Evolutionary conservation across 2,888 invertebrate genomes (phyloP).

Genomic region (Napeogenes inachia): DNA sequence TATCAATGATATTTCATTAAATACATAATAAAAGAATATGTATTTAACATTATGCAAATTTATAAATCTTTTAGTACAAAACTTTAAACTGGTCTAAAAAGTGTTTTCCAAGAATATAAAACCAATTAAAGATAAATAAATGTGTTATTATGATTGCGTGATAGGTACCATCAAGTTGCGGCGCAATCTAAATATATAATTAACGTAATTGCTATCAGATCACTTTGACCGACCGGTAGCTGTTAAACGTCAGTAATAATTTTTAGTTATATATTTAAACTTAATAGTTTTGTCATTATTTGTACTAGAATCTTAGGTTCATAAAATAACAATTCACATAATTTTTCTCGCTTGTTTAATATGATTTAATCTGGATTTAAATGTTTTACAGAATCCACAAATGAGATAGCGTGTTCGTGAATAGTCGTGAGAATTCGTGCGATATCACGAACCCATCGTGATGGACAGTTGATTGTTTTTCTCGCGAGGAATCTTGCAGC

Average conservation of each 20-base stretch:
- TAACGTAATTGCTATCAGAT: conserved; percentile 52
- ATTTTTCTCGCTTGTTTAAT: no score
- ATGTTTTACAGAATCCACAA: conserved; percentile 9
- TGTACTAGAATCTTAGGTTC: no score
- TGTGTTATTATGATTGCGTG: conserved; percentile 4
- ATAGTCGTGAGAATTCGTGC: conserved; percentile 59
- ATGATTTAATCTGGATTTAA: no score
- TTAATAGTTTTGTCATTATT: no score
- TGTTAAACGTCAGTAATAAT: background rate
- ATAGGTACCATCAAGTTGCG: conserved; percentile 27
- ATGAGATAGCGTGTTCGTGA: conserved; percentile 26
- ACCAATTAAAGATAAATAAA: conserved; percentile 1
- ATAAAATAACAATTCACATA: background rate
- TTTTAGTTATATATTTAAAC: no score
- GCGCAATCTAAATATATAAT: conserved; percentile 39
- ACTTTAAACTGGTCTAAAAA: background rate
- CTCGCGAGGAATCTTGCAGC: conserved; percentile 25
- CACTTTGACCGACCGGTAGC: conserved; percentile 61
- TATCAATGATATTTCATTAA: conserved; percentile 61
- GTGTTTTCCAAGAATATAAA: conserved; percentile 3
- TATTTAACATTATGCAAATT: no score
- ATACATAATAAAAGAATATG: conserved; percentile 9
- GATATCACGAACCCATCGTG: conserved; percentile 47
- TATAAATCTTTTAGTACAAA: no score
- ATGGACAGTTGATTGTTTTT: conserved; percentile 47